Percentiles rank a stretch among this genome's conserved stretches.
Evolutionary conservation across 2,113 vertebrate genomes (phyloP).

Genomic region (Jaculus jaculus): DNA sequence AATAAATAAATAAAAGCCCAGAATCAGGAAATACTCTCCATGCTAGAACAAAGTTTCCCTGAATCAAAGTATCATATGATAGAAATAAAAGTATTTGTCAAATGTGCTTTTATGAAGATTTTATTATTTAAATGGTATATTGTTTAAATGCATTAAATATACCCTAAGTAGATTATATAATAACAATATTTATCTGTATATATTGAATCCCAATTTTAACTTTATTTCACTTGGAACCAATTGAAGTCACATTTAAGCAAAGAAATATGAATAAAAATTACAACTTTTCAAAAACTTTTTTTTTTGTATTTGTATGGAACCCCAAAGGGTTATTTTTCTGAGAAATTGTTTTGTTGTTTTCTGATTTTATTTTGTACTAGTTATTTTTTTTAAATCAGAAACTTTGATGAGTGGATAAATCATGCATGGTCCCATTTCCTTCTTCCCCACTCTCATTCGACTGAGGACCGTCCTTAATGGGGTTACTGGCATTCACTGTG

Average conservation of each 20-base stretch:
- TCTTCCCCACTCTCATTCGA: too few relatives aligned
- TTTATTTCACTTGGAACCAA: neutral
- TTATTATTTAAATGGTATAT: neutral
- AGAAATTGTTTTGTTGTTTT: neutral
- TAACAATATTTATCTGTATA: neutral
- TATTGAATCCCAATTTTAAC: neutral
- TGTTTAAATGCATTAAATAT: neutral
- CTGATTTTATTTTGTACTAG: too few relatives aligned
- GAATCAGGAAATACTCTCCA: neutral
- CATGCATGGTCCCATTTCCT: too few relatives aligned
- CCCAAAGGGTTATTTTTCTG: neutral
- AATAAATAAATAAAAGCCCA: neutral
- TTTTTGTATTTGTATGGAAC: neutral
- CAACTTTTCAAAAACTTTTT: neutral
- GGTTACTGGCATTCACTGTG: too few relatives aligned
- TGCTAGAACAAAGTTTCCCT: neutral
- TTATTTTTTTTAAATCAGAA: too few relatives aligned
- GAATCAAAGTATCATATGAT: neutral
- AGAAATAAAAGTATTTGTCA: neutral
- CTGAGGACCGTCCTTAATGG: too few relatives aligned
- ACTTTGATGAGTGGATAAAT: too few relatives aligned
- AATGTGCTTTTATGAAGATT: neutral
- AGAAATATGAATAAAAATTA: neutral
- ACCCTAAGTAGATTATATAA: neutral
- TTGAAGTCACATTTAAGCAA: constrained; percentile 25